Evolutionary conservation across 37 sponge, comb jelly and placozoan genomes (phyloP).

Genomic region (Petrosia ficiformis): DNA sequence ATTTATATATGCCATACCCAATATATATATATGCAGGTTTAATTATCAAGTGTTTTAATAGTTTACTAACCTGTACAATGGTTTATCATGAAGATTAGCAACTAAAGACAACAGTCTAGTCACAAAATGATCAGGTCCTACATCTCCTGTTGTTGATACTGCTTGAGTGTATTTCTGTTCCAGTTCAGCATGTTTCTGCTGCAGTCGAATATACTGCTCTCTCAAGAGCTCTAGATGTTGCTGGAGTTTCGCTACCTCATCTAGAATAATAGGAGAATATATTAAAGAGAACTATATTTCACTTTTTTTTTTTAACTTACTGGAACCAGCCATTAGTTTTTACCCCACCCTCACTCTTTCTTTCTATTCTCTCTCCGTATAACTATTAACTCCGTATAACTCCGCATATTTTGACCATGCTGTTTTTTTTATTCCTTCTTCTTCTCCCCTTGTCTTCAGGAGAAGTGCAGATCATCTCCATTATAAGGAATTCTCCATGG

Average conservation of each 20-base stretch:
- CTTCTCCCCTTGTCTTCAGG: neutral
- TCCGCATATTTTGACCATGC: neutral
- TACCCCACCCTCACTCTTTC: neutral
- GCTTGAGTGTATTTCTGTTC: constrained; percentile 77
- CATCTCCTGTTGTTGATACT: constrained; percentile 52
- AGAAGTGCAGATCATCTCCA: constrained; percentile 2
- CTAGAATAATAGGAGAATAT: constrained; percentile 19
- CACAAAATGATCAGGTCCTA: constrained; percentile 66
- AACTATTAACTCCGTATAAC: neutral
- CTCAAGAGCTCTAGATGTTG: constrained; percentile 85
- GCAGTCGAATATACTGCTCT: constrained; percentile 91
- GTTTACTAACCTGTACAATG: constrained; percentile 57
- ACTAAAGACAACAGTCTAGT: constrained; percentile 59
- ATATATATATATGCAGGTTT: too few relatives aligned
- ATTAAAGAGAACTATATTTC: neutral
- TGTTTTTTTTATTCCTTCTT: neutral
- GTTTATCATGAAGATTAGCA: constrained; percentile 76
- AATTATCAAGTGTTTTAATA: neutral
- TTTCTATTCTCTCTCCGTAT: neutral
- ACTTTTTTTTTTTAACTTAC: neutral
- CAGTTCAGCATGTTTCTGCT: constrained; percentile 68
- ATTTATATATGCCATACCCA: too few relatives aligned
- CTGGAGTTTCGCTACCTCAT: constrained; percentile 78
- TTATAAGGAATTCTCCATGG: constrained; percentile 15
- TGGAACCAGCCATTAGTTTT: constrained; percentile 4